Evolutionary conservation across 2,888 invertebrate species (phyloP), one percentile per base, ranked within the genome.

Genomic region (Lithophane leautieri): DNA sequence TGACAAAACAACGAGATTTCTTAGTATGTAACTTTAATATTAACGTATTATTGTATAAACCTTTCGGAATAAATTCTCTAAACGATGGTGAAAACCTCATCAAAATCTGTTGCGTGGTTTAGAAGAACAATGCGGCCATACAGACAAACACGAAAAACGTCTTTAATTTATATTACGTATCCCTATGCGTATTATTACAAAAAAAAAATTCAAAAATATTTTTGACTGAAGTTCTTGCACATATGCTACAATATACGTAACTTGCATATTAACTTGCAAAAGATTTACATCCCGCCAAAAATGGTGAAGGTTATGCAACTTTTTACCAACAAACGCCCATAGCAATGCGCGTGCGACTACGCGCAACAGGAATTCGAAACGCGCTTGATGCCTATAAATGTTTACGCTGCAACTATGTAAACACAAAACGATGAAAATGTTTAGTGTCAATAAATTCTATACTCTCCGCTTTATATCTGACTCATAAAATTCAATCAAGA

Each of bases 401-500:
- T 76, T 44, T 34, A 67, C 60, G 44, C 68, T 60, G 65, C 73
- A 79, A 80, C 83, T 80, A 67, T 78, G 81, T 86, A 62, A 70
- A 62, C 73, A 79, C 73, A 81, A 77, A 81, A 68, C 56, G 40
- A 50, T 77, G 78, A 84, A 82, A 75, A 65, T 69, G 40, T 82
- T 89, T 72, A 76, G 52, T 65, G 58, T 65, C 74, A 70, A 77
- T 86, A 80, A 79, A 73, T 62, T 63, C 28, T 70, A 44, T 63
- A 68, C 65, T 56, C 63, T 44, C 60, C 14, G 22, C 9, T 74
- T 78, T 76, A 73, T 74, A 75, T 66, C 52, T 70, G 19, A 16
- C 28, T 62, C 73, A 42, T 82, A 70, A 71, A 79, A 79, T 62
- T 8, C 50, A 85, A 85, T 86, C 73, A 73, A 78, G 68, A 85